phyloP scores from a whole-genome alignment of 92 coral and sea anemone genomes.

The Palythoa caribaeorum region DNA sequence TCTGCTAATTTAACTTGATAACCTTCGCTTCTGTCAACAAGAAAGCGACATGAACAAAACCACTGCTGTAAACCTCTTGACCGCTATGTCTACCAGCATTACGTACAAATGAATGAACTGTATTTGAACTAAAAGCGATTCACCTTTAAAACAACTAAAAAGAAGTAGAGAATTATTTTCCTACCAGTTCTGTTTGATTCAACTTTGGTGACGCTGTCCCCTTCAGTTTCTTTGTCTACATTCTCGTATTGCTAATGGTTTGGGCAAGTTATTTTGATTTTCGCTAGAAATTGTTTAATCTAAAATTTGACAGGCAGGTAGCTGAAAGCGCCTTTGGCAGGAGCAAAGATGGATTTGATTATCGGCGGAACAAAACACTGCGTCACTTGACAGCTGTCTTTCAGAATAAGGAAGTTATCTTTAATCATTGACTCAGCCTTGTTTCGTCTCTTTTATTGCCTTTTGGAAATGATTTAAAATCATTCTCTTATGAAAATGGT shows the following conservation, averaged over 20 bases:
- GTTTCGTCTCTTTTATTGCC: neutral
- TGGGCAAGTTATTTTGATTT: neutral
- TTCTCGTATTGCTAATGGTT: neutral
- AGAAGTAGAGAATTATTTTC: neutral
- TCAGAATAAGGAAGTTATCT: neutral
- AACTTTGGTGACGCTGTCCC: neutral
- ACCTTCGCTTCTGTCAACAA: constrained; percentile 15
- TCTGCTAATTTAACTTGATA: constrained; percentile 3
- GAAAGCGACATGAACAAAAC: neutral
- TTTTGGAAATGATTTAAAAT: neutral
- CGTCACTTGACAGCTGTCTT: constrained; percentile 29
- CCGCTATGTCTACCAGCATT: neutral
- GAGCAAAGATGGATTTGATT: constrained; percentile 2
- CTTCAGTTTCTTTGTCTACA: neutral
- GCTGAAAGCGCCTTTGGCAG: constrained; percentile 35
- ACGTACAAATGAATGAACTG: neutral
- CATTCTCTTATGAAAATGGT: neutral
- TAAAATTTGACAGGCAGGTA: neutral
- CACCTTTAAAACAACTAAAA: neutral
- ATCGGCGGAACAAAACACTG: constrained; percentile 7
- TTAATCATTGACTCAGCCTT: neutral
- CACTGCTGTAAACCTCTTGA: neutral
- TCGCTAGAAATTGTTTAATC: constrained; percentile 6
- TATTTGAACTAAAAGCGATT: neutral
- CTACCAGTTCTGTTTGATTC: neutral